phyloP scores from a whole-genome alignment of 2,888 invertebrate species.

The Rhopalosiphum nymphaeae region DNA sequence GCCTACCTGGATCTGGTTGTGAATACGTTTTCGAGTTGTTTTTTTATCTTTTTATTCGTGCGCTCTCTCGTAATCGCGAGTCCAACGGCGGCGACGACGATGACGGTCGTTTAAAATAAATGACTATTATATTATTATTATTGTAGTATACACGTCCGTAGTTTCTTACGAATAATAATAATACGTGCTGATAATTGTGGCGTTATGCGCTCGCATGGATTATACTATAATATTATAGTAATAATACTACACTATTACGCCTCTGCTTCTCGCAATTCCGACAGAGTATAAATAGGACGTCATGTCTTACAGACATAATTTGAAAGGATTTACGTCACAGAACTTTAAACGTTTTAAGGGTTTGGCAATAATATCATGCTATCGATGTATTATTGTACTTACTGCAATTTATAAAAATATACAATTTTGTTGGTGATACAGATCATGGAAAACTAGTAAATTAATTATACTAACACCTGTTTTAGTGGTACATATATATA shows the following conservation, averaged over 20 bases:
- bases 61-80: background rate
- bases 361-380: background rate
- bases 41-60: background rate
- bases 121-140: background rate
- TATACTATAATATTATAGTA: no score
- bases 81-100: background rate
- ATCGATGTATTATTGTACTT: no score
- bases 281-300: background rate
- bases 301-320: background rate
- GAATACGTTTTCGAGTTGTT: background rate
- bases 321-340: background rate
- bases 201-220: background rate
- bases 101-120: background rate
- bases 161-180: background rate
- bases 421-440: background rate
- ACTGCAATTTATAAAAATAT: background rate
- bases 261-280: background rate
- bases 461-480: background rate
- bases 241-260: background rate
- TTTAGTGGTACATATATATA: background rate
- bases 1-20: constrained; percentile 42
- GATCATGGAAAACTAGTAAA: background rate
- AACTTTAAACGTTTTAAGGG: background rate
- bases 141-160: background rate
- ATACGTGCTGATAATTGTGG: background rate